These are phyloP conservation scores for Podiceps cristatus DNA, from an alignment of 2,113 vertebrate species.

Conservation along the genomic window DNA sequence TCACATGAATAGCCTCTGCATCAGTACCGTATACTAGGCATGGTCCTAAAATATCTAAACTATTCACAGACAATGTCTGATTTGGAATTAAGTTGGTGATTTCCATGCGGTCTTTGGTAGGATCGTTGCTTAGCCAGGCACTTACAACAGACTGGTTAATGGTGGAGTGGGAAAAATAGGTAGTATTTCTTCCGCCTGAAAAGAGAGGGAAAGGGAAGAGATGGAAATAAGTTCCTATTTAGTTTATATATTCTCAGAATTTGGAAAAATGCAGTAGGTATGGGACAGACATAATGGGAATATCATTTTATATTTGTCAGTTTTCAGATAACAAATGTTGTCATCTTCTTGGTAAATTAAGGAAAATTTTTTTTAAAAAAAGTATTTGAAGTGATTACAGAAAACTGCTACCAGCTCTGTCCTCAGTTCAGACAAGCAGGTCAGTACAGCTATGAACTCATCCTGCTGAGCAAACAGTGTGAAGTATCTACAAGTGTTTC, in stretches of 20 bases:
- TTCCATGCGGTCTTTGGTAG: constrained; percentile 91
- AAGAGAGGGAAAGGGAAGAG: neutral
- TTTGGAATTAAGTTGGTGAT: constrained; percentile 92
- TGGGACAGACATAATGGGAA: neutral
- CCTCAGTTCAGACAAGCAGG: neutral
- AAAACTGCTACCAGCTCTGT: neutral
- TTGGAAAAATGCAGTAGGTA: neutral
- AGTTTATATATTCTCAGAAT: neutral
- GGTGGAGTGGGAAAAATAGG: constrained; percentile 83
- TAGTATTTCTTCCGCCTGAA: constrained; percentile 88
- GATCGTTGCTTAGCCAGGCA: constrained; percentile 90
- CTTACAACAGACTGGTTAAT: constrained; percentile 84
- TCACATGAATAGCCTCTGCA: constrained; percentile 93
- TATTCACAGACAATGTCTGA: constrained; percentile 93
- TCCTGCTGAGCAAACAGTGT: neutral
- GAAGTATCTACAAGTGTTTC: neutral
- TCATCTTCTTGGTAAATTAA: neutral
- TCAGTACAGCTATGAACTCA: neutral
- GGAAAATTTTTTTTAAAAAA: too few species aligned
- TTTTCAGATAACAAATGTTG: neutral
- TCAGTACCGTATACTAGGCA: constrained; percentile 97
- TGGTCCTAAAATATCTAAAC: constrained; percentile 90
- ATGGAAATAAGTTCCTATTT: neutral
- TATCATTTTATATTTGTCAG: neutral
- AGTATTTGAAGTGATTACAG: neutral